Conservation (phyloP, 2,888 invertebrate species). For the Odontocerum albicorne region DNA sequence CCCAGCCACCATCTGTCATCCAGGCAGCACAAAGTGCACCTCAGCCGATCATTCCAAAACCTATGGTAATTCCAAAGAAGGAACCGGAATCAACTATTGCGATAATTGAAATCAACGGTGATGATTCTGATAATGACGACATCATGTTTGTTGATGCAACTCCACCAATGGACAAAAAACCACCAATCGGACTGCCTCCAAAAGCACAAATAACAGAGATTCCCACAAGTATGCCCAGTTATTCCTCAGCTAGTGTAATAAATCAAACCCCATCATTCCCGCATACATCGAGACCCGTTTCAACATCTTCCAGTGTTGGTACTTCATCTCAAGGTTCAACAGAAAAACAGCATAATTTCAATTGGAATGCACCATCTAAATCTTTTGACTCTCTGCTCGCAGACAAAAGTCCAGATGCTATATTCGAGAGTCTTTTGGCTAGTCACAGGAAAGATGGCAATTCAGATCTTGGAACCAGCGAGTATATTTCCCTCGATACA, state of each 20-base stretch:
- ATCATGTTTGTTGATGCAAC: conserved; percentile 29
- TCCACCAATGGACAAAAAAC: conserved; percentile 27
- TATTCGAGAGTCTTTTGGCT: conserved; percentile 51
- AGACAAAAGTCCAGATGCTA: conserved; percentile 46
- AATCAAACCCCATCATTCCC: neutral
- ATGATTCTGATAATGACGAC: conserved; percentile 40
- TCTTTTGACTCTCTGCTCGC: conserved; percentile 38
- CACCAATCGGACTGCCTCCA: conserved; percentile 8
- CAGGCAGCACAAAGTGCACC: conserved; percentile 20
- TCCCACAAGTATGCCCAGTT: conserved; percentile 5
- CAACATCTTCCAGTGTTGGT: neutral
- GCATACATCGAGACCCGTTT: neutral
- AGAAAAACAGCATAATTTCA: conserved; percentile 53
- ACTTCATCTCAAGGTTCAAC: conserved; percentile 38
- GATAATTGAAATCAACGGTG: conserved; percentile 51
- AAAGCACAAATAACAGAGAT: conserved; percentile 24
- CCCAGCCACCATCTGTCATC: neutral
- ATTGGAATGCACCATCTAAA: conserved; percentile 50
- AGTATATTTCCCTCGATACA: conserved; percentile 66
- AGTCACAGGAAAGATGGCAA: conserved; percentile 48
- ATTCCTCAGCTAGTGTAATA: neutral
- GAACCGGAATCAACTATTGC: conserved; percentile 39
- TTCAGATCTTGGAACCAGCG: conserved; percentile 52
- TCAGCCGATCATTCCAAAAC: conserved; percentile 38
- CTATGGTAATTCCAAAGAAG: conserved; percentile 37